Conservation (phyloP, 2,797 vertebrate species). For the Spatula versicolor region DNA sequence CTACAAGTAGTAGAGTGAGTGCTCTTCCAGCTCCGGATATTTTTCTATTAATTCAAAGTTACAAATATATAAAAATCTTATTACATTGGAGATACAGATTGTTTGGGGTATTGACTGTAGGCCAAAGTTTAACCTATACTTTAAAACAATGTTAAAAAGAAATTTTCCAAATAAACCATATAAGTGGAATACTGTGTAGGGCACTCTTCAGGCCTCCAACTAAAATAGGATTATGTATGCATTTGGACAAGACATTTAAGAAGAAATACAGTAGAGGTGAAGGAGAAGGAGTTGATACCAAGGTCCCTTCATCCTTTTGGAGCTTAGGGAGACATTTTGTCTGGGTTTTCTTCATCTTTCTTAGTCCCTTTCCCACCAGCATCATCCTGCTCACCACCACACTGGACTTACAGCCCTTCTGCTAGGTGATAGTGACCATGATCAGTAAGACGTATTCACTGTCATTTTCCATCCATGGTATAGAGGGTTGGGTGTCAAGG, state of each 20-base stretch:
- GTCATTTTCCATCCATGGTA: not conserved
- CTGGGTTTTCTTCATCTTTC: not conserved
- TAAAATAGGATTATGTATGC: not conserved
- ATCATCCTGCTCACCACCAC: not conserved
- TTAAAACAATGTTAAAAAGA: constrained; percentile 3
- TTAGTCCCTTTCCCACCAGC: not conserved
- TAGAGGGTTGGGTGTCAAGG: not conserved
- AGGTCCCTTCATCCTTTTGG: not conserved
- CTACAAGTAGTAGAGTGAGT: not conserved
- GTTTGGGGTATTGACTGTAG: not conserved
- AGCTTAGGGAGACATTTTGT: not conserved
- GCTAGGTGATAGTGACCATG: not conserved
- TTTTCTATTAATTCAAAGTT: constrained; percentile 26
- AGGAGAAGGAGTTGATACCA: not conserved
- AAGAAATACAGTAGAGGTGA: not conserved
- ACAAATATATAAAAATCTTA: not conserved
- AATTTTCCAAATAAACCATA: not conserved
- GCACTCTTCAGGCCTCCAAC: not conserved
- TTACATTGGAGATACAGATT: not conserved
- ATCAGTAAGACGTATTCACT: not conserved
- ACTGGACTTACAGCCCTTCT: not conserved
- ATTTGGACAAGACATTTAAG: not conserved
- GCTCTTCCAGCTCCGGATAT: not conserved
- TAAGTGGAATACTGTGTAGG: not conserved
- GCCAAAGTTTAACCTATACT: constrained; percentile 5